Base-by-base conservation (phyloP, 53 echinoderm and acorn worm genomes). In the Holothuria scabra region DNA sequence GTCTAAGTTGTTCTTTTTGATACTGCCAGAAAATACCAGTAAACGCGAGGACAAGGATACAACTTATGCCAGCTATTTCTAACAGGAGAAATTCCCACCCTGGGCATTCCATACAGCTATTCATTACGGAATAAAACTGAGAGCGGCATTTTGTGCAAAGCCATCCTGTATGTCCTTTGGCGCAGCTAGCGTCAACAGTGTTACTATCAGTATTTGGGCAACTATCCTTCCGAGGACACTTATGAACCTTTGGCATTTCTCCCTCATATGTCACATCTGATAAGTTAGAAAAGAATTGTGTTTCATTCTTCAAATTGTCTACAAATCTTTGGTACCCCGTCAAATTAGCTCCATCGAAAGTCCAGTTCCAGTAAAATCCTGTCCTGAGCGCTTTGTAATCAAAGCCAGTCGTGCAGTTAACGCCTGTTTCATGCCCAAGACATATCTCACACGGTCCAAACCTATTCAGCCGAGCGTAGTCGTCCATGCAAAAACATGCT, bases 401-500 rank as follows among this genome's bases (percentile, higher is more conserved):
- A 23, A 46, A 24, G 7, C 46, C 71, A 18, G 28, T 34, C 18
- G 52, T 1, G 48, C 71, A 71, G 48, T 38, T 26, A 23, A 71
- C 23, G 9, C 23, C 71, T 35, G 35, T 16, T 25, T 52, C 23
- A 14, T 28, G 19, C 18, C 18, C 52, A 14, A 52, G 52, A 4
- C 79, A 79, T 49, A 58, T 30, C 11, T 79, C n/a, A 59, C 79
- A 79, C 6, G 30, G 11, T 3, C 31, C 25, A 52, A 57, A 79
- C 30, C 79, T 19, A 57, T 79, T 22, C 13, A 57, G 52, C 20
- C 79, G 46, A 28, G 56, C 56, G 30, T 58, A 79, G 3, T 31
- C 59, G 13, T 56, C 19, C 31, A 57, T 56, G 28, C 79, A 79
- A 29, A 57, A 79, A 35, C 79, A 79, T 18, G 79, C 79, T 16